These are phyloP conservation scores for Rhamphomyia laevipes DNA, from an alignment of 2,888 invertebrate species.

Conservation along the genomic window DNA sequence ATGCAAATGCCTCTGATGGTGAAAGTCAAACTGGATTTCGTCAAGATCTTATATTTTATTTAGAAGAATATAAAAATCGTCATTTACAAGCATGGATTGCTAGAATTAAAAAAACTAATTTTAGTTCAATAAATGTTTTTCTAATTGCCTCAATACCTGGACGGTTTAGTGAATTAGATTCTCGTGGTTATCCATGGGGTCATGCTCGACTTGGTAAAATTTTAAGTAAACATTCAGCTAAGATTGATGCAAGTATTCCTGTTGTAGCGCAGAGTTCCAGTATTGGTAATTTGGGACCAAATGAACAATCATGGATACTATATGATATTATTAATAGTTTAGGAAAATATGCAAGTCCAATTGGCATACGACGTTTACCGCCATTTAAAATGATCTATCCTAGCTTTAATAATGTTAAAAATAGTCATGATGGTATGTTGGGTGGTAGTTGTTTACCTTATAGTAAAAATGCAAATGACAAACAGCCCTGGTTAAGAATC, in stretches of 20 bases:
- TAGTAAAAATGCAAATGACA: slow-evolving; percentile 57
- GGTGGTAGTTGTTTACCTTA: slow-evolving; percentile 88
- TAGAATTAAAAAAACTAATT: slow-evolving; percentile 57
- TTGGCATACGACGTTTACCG: slow-evolving; percentile 38
- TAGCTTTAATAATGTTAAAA: slow-evolving; percentile 59
- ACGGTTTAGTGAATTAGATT: slow-evolving; percentile 45
- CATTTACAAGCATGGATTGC: slow-evolving; percentile 55
- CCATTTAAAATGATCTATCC: slow-evolving; percentile 54
- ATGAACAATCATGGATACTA: slow-evolving; percentile 53
- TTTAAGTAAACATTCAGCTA: slow-evolving; percentile 50
- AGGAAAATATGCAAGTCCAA: slow-evolving; percentile 36
- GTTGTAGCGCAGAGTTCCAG: slow-evolving; percentile 76
- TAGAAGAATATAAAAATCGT: slow-evolving; percentile 53
- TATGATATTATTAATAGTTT: slow-evolving; percentile 54
- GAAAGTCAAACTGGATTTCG: slow-evolving; percentile 75
- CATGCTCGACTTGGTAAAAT: slow-evolving; percentile 44
- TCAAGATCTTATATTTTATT: slow-evolving; percentile 54
- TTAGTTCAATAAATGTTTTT: slow-evolving; percentile 63
- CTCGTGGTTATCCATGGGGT: slow-evolving; percentile 41
- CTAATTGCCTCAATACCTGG: slow-evolving; percentile 74
- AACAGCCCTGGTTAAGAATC: slow-evolving; percentile 72
- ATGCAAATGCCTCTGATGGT: slow-evolving; percentile 41
- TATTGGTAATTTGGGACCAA: slow-evolving; percentile 66
- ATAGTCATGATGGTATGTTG: slow-evolving; percentile 64
- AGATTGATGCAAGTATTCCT: slow-evolving; percentile 45